Evolutionary conservation across 1,140 invertebrate genomes (phyloP).

Genomic region (Anadara kagoshimensis): DNA sequence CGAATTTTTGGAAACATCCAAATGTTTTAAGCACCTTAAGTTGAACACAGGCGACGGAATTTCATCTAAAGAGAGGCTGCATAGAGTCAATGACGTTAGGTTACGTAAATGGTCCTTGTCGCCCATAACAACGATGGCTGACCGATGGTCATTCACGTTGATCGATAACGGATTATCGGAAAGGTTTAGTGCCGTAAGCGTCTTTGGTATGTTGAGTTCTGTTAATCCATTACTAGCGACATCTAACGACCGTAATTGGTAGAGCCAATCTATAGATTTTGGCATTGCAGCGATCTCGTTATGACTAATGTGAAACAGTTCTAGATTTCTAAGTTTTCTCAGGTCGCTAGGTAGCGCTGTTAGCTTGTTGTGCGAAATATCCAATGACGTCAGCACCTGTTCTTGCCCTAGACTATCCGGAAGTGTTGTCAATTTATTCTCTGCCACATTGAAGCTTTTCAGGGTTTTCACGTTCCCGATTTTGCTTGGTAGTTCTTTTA

Average conservation of each 20-base stretch:
- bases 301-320: slow-evolving; percentile 59
- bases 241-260: slow-evolving; percentile 60
- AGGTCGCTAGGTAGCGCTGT: slow-evolving; percentile 58
- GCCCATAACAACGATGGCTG: slow-evolving; percentile 62
- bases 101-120: slow-evolving; percentile 65
- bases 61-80: slow-evolving; percentile 62
- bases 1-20: slow-evolving; percentile 64
- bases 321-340: slow-evolving; percentile 64
- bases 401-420: slow-evolving; percentile 59
- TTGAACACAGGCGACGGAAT: slow-evolving; percentile 65
- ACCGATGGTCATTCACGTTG: slow-evolving; percentile 58
- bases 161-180: slow-evolving; percentile 66
- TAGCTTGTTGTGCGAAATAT: slow-evolving; percentile 65
- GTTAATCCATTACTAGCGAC: slow-evolving; percentile 64
- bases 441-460: slow-evolving; percentile 59
- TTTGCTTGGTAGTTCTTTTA: slow-evolving; percentile 63
- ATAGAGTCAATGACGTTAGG: slow-evolving; percentile 61
- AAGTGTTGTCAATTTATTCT: slow-evolving; percentile 60
- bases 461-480: slow-evolving; percentile 65
- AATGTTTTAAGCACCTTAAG: slow-evolving; percentile 57
- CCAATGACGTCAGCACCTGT: slow-evolving; percentile 61
- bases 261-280: slow-evolving; percentile 62
- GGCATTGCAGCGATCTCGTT: slow-evolving; percentile 68
- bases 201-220: slow-evolving; percentile 64
- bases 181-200: slow-evolving; percentile 57